Evolutionary conservation across 2,797 vertebrate genomes (phyloP).

Genomic region (Odontamblyopus rebecca): DNA sequence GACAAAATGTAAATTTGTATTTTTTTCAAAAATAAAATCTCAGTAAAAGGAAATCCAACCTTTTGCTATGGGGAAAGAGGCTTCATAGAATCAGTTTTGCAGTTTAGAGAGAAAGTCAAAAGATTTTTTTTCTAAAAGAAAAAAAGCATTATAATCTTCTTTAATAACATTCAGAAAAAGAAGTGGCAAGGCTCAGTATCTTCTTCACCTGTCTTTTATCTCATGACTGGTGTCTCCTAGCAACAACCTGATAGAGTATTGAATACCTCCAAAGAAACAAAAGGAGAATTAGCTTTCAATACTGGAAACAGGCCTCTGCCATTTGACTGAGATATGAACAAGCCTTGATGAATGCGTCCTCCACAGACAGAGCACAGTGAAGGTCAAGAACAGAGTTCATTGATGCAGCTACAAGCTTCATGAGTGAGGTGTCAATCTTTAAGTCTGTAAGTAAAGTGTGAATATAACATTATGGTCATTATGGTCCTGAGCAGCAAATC

Average conservation of each 20-base stretch:
- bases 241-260: constrained; percentile 61
- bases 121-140: too few species aligned
- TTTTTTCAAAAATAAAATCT: too few species aligned
- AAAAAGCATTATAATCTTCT: not conserved
- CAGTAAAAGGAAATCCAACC: too few species aligned
- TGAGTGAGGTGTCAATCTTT: constrained; percentile 13
- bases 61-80: too few species aligned
- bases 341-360: constrained; percentile 23
- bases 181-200: constrained; percentile 20
- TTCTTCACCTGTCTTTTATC: constrained; percentile 32
- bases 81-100: too few species aligned
- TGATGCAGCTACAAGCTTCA: constrained; percentile 16
- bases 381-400: constrained; percentile 30
- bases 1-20: too few species aligned
- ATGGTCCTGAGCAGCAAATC: not conserved
- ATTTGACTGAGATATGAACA: constrained; percentile 40
- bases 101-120: too few species aligned
- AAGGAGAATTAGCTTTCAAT: constrained; percentile 60
- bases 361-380: constrained; percentile 10
- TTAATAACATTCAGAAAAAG: not conserved
- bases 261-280: constrained; percentile 54
- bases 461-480: not conserved
- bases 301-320: constrained; percentile 49
- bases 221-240: constrained; percentile 66
- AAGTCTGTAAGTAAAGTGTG: constrained; percentile 18